These are phyloP conservation scores for Eolophus roseicapilla DNA, from an alignment of 2,113 vertebrate genomes.

Conservation along the genomic window DNA sequence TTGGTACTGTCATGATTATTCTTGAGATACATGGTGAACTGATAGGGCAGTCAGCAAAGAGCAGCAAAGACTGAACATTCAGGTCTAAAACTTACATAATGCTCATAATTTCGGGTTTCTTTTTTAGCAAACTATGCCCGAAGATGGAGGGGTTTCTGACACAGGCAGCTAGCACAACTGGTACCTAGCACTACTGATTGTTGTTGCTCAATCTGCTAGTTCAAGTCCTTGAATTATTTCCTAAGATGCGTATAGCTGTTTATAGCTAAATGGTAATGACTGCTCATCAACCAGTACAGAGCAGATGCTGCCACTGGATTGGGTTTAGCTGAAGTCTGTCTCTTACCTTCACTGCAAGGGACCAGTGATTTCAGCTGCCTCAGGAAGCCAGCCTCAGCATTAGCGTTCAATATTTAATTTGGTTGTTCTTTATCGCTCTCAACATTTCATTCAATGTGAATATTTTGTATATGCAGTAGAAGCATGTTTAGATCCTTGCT, in stretches of 20 bases:
- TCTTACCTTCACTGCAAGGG: neutral
- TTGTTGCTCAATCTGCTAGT: neutral
- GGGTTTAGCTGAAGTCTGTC: neutral
- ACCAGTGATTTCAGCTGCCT: neutral
- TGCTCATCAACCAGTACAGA: neutral
- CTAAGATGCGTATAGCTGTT: neutral
- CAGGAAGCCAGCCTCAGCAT: neutral
- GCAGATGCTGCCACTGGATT: neutral
- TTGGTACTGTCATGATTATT: neutral
- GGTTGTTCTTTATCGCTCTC: neutral
- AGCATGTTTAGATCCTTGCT: neutral
- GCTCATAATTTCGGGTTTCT: neutral
- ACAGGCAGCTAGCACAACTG: neutral
- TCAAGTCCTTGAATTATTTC: neutral
- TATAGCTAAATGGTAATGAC: neutral
- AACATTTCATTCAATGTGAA: neutral
- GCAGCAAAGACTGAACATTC: neutral
- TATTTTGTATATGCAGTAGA: neutral
- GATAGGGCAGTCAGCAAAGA: neutral
- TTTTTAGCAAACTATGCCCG: neutral
- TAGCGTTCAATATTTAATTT: neutral
- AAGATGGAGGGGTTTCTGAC: neutral
- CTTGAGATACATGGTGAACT: neutral
- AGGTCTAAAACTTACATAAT: neutral
- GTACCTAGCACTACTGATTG: neutral